Conservation (phyloP, 2,113 vertebrate species). For the Apteryx mantelli region DNA sequence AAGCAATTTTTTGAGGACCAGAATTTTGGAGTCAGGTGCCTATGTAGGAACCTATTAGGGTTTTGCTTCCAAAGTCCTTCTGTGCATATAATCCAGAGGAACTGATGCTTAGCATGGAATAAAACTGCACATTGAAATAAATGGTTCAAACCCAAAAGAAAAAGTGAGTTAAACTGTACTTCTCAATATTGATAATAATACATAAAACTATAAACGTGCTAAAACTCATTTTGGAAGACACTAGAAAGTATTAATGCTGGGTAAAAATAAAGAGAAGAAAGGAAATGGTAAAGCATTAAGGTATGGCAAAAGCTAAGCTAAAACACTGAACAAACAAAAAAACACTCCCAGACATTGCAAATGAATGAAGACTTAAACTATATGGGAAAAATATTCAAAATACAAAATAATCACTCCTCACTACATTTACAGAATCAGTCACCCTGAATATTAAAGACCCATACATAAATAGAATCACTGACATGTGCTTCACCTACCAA, state of each 20-base stretch:
- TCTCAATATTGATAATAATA: not conserved
- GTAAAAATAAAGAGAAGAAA: not conserved
- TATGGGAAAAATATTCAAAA: not conserved
- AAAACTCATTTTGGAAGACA: not conserved
- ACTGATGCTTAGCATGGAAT: not conserved
- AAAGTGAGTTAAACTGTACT: not conserved
- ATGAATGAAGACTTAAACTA: not conserved
- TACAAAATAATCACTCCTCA: not conserved
- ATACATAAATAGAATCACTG: not conserved
- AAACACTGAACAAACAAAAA: not conserved
- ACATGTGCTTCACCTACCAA: not conserved
- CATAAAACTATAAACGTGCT: not conserved
- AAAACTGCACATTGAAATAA: not conserved
- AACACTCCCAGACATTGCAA: not conserved
- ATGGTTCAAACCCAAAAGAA: not conserved
- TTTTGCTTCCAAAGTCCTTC: not conserved
- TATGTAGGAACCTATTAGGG: not conserved
- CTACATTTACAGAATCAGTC: not conserved
- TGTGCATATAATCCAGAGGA: not conserved
- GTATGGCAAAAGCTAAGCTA: not conserved
- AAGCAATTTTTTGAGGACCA: not conserved
- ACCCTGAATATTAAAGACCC: not conserved
- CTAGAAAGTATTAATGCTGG: not conserved
- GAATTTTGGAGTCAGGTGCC: not conserved
- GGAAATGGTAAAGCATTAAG: not conserved